Percentiles rank a stretch among this genome's conserved stretches.
These are phyloP conservation scores for Hormaphis cornu DNA, from an alignment of 1,140 invertebrate genomes.

Conservation along the genomic window DNA sequence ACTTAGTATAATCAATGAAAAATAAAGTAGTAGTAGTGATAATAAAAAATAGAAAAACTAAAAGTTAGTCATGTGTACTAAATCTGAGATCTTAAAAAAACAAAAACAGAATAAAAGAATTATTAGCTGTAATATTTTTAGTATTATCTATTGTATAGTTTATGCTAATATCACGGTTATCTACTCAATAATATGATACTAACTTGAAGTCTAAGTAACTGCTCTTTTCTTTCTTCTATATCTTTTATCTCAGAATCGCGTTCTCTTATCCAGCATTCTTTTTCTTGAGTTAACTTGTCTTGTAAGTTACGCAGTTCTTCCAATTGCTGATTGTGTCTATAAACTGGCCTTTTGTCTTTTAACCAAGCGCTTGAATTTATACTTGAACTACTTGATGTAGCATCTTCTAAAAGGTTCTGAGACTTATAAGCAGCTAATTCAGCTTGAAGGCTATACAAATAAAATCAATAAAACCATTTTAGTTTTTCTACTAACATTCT, in stretches of 20 bases:
- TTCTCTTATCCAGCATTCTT: constrained; percentile 61
- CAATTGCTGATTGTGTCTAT: constrained; percentile 60
- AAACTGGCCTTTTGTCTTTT: constrained; percentile 46
- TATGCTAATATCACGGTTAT: background rate
- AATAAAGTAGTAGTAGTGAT: no score
- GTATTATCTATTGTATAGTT: background rate
- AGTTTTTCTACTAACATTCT: no score
- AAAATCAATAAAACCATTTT: background rate
- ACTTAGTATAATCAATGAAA: no score
- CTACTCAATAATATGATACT: background rate
- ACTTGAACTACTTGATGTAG: background rate
- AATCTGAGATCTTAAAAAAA: no score
- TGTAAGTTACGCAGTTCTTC: constrained; percentile 64
- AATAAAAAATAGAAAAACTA: no score
- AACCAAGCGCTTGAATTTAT: background rate
- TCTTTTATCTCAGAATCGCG: constrained; percentile 54
- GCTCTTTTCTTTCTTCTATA: constrained; percentile 54
- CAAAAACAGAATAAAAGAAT: no score
- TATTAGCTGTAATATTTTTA: no score
- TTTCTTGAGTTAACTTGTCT: constrained; percentile 67
- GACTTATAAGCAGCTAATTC: constrained; percentile 50
- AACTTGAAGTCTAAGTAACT: constrained; percentile 50
- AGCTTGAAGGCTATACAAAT: constrained; percentile 49
- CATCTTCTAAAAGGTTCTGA: constrained; percentile 37
- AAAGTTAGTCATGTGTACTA: no score